Evolutionary conservation across 2,113 vertebrate genomes (phyloP).

Genomic region (Passerina amoena): DNA sequence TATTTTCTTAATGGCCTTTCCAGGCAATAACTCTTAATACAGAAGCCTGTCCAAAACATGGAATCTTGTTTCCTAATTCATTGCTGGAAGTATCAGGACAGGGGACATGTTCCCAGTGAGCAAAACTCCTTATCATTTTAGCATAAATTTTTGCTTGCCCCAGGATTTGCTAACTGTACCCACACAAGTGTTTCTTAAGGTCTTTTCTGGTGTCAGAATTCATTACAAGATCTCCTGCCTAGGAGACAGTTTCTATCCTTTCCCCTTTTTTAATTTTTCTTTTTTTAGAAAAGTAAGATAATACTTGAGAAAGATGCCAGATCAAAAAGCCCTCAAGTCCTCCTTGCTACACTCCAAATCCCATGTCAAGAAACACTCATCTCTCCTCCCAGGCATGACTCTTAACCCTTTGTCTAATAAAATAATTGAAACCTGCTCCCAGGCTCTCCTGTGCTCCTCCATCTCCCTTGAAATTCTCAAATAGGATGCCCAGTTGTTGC

Average conservation of each 20-base stretch:
- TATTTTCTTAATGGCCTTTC: slow-evolving; percentile 59
- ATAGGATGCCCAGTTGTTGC: slow-evolving; percentile 5
- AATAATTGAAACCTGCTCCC: slow-evolving; percentile 62
- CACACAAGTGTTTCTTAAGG: neutral
- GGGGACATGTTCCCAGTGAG: neutral
- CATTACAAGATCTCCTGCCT: neutral
- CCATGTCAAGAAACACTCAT: slow-evolving; percentile 43
- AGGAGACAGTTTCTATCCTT: neutral
- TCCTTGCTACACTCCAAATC: slow-evolving; percentile 38
- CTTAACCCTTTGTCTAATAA: slow-evolving; percentile 48
- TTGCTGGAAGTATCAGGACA: neutral
- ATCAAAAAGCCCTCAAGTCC: slow-evolving; percentile 51
- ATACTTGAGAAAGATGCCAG: slow-evolving; percentile 23
- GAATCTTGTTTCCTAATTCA: neutral
- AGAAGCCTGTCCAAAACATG: slow-evolving; percentile 2
- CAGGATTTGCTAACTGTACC: neutral
- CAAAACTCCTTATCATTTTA: neutral
- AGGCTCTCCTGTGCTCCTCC: neutral
- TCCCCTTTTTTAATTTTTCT: neutral
- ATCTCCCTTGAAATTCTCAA: slow-evolving; percentile 51
- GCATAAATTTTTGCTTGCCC: neutral
- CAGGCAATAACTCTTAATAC: slow-evolving; percentile 39
- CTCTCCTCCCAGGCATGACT: slow-evolving; percentile 26
- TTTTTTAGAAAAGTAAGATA: slow-evolving; percentile 19
- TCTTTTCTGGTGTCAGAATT: slow-evolving; percentile 15